Percentiles rank a stretch among this genome's conserved stretches.
These are phyloP conservation scores for Diplolepis rosae DNA, from an alignment of 2,888 invertebrate species.

Conservation along the genomic window DNA sequence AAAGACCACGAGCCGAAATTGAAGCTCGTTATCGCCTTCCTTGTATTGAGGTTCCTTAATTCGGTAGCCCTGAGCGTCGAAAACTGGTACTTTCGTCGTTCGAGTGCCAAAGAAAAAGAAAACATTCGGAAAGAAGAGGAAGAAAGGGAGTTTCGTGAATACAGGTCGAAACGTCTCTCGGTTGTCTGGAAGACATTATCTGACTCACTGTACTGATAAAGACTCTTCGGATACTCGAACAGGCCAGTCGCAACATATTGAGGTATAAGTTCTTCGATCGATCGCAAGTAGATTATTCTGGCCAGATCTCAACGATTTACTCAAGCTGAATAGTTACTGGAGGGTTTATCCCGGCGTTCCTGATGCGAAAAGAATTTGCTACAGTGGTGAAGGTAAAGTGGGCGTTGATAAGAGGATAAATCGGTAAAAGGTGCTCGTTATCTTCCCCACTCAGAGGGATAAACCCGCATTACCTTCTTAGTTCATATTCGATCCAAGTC, in stretches of 20 bases:
- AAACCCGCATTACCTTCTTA: neutral
- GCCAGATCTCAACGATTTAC: conserved; percentile 18
- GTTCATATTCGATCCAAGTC: neutral
- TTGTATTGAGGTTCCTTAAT: conserved; percentile 3
- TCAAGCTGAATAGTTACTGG: conserved; percentile 18
- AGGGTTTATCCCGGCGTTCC: conserved; percentile 20
- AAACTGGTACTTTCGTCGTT: conserved; percentile 52
- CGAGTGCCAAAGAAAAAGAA: conserved; percentile 31
- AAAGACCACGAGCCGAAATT: neutral
- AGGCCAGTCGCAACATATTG: too few species aligned
- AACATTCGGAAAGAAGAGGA: conserved; percentile 24
- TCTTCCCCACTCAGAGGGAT: conserved; percentile 10
- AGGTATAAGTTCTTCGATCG: conserved; percentile 17
- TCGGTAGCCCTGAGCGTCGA: conserved; percentile 51
- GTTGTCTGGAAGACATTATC: conserved; percentile 46
- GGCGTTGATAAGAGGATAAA: conserved; percentile 37
- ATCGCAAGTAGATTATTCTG: conserved; percentile 33
- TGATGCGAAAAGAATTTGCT: conserved; percentile 8
- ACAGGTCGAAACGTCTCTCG: conserved; percentile 45
- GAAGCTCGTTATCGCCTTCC: conserved; percentile 23
- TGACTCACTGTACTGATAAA: conserved; percentile 41
- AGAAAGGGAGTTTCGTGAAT: conserved; percentile 42
- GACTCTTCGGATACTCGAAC: conserved; percentile 28
- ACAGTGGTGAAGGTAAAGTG: conserved; percentile 22
- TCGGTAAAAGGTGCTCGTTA: conserved; percentile 34